Conservation (phyloP, 2,797 vertebrate genomes). For the Enteromius argenteus region DNA sequence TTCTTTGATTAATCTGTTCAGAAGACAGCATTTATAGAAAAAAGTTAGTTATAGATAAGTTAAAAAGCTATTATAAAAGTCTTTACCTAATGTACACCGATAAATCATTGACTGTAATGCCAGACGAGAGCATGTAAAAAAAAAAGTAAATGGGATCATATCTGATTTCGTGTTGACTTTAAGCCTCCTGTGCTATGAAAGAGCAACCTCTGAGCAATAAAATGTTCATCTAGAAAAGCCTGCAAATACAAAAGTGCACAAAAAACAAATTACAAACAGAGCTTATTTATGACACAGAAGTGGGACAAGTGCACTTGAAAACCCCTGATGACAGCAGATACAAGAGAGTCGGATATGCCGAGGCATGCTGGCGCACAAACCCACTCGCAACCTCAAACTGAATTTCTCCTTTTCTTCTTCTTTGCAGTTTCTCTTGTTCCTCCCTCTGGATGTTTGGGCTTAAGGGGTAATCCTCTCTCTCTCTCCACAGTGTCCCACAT, state of each 20-base stretch:
- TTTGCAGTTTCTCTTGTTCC: slow-evolving; percentile 35
- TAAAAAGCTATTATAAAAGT: neutral
- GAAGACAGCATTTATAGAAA: neutral
- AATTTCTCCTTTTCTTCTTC: slow-evolving; percentile 28
- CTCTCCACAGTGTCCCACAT: slow-evolving; percentile 45
- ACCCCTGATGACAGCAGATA: slow-evolving; percentile 12
- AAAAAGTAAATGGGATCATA: neutral
- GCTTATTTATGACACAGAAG: slow-evolving; percentile 12
- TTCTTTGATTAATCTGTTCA: neutral
- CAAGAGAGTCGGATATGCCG: neutral
- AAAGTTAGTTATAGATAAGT: neutral
- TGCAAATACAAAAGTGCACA: slow-evolving; percentile 6
- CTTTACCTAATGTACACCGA: neutral
- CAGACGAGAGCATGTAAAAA: too few relatives aligned
- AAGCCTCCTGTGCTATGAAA: slow-evolving; percentile 8
- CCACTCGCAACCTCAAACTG: slow-evolving; percentile 1
- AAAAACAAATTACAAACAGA: slow-evolving; percentile 5
- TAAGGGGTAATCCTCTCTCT: slow-evolving; percentile 48
- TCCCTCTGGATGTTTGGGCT: slow-evolving; percentile 42
- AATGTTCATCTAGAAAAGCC: neutral
- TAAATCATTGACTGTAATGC: neutral
- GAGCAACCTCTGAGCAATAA: neutral
- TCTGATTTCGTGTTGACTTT: neutral
- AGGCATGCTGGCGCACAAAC: neutral
- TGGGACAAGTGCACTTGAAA: slow-evolving; percentile 16